Percentiles rank a stretch among this genome's conserved stretches.
phyloP scores from a whole-genome alignment of 2,113 vertebrate species.

The Ia io region DNA sequence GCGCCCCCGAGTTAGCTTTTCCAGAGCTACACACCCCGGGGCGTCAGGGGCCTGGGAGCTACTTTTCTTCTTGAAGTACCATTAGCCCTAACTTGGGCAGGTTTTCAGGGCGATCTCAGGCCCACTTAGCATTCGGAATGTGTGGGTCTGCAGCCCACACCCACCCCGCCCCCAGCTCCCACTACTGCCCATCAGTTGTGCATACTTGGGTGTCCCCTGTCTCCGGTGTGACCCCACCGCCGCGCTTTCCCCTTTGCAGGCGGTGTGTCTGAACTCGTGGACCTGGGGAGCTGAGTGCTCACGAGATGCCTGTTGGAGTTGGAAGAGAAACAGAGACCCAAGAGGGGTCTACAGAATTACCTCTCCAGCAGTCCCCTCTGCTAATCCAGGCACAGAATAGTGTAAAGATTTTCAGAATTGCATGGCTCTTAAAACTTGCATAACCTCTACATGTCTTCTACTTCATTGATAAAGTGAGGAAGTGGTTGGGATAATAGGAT shows the following conservation, averaged over 20 bases:
- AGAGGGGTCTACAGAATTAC: background rate
- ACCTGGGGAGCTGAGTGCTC: background rate
- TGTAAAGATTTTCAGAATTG: background rate
- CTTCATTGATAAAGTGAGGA: background rate
- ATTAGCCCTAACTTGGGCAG: background rate
- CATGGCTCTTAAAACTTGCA: background rate
- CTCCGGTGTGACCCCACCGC: background rate
- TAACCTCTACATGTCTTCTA: background rate
- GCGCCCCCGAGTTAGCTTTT: background rate
- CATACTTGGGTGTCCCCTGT: background rate
- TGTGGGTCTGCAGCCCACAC: background rate
- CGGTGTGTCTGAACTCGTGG: background rate
- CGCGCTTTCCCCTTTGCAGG: background rate
- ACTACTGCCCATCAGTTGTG: background rate
- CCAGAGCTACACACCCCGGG: background rate
- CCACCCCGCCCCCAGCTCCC: background rate
- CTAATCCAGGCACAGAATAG: background rate
- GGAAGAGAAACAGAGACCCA: background rate
- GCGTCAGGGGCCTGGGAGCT: background rate
- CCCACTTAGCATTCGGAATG: background rate
- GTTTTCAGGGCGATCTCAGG: background rate
- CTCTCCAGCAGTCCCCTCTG: background rate
- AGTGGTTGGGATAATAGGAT: background rate
- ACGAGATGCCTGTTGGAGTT: background rate
- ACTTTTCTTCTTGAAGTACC: background rate